Evolutionary conservation across 2,888 invertebrate species (phyloP).

Genomic region (Coleophora flavipennella): DNA sequence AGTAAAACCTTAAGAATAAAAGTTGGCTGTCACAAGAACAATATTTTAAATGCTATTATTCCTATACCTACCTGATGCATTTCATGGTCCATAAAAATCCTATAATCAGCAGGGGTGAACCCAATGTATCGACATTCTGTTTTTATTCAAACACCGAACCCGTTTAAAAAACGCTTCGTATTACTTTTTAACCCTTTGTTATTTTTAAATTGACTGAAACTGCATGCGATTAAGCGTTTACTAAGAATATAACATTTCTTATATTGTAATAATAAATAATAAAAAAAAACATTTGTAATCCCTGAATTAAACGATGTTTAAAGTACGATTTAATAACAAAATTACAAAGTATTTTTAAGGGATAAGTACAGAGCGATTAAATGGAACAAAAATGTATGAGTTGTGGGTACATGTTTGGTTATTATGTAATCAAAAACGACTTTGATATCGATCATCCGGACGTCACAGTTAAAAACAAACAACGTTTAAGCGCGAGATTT

Average conservation of each 20-base stretch:
- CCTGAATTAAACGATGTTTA: neutral
- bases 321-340: neutral
- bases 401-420: conserved; percentile 21
- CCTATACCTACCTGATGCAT: conserved; percentile 47
- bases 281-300: conserved; percentile 2
- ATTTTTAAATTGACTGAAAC: conserved; percentile 50
- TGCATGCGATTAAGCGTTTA: conserved; percentile 22
- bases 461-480: conserved; percentile 47
- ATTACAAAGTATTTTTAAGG: neutral
- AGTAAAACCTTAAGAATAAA: too few relatives aligned
- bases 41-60: conserved; percentile 26
- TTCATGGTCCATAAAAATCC: conserved; percentile 50
- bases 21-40: conserved; percentile 12
- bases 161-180: conserved; percentile 38
- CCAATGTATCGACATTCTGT: conserved; percentile 41
- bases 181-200: conserved; percentile 46
- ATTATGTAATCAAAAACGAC: conserved; percentile 56
- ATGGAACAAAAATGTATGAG: conserved; percentile 26
- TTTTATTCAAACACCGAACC: conserved; percentile 51
- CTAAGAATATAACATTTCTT: conserved; percentile 6
- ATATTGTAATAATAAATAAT: conserved; percentile 3
- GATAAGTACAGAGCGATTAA: conserved; percentile 19
- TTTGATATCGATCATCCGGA: conserved; percentile 44
- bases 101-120: conserved; percentile 40
- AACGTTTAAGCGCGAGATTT: conserved; percentile 38